phyloP scores from a whole-genome alignment of 2,888 invertebrate genomes.

The Torymus texanus region DNA sequence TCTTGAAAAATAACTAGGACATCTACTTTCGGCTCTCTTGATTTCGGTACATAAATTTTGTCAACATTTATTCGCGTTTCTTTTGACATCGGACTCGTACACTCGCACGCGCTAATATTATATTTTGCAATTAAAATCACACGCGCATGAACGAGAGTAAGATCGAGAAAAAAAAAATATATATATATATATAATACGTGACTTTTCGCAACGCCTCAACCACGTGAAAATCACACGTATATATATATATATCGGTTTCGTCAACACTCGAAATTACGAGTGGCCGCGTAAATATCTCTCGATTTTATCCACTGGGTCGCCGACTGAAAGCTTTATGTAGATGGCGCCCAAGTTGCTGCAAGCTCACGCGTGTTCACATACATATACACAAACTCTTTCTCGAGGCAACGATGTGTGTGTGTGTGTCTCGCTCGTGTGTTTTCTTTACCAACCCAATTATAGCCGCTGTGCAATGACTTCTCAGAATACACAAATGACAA shows the following conservation, averaged over 20 bases:
- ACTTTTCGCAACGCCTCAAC: too few relatives aligned
- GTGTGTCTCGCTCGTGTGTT: slow-evolving; percentile 36
- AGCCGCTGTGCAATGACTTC: slow-evolving; percentile 49
- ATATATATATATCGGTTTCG: not conserved
- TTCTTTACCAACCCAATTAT: slow-evolving; percentile 47
- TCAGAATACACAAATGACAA: slow-evolving; percentile 24
- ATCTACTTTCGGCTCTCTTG: too few relatives aligned
- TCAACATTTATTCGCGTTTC: too few relatives aligned
- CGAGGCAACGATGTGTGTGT: slow-evolving; percentile 14
- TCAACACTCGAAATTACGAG: not conserved
- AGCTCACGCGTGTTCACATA: not conserved
- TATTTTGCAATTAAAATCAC: too few relatives aligned
- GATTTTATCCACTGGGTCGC: slow-evolving; percentile 17
- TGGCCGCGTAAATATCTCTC: slow-evolving; percentile 4
- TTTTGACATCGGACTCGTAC: too few relatives aligned
- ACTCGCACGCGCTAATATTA: too few relatives aligned
- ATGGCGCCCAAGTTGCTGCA: slow-evolving; percentile 33
- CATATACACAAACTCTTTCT: not conserved
- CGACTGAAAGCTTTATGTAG: slow-evolving; percentile 40
- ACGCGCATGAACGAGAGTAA: too few relatives aligned
- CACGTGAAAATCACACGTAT: too few relatives aligned
- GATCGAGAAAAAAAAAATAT: too few relatives aligned
- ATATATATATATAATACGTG: too few relatives aligned
- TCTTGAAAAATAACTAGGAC: too few relatives aligned
- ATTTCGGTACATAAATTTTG: too few relatives aligned